phyloP scores from a whole-genome alignment of 2,797 vertebrate genomes.

The Gila robusta region DNA sequence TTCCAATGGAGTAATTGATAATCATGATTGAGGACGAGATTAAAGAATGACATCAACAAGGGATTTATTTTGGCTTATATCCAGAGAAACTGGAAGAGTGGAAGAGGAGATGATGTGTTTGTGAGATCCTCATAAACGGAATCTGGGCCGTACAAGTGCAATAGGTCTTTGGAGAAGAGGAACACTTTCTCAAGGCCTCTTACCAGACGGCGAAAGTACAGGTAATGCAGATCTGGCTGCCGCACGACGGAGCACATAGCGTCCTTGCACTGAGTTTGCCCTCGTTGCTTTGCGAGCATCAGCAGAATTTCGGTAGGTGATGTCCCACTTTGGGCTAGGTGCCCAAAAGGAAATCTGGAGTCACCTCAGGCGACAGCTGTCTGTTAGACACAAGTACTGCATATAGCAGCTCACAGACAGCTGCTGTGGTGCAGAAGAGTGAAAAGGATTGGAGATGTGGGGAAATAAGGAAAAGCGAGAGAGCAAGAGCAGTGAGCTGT shows the following conservation, averaged over 20 bases:
- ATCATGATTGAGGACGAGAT: constrained; percentile 6
- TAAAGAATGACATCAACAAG: not conserved
- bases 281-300: constrained; percentile 40
- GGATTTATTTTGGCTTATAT: not conserved
- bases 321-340: constrained; percentile 11
- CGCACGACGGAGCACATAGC: not conserved
- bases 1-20: constrained; percentile 25
- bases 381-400: constrained; percentile 34
- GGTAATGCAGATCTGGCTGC: constrained; percentile 43
- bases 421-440: not conserved
- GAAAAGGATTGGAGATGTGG: constrained; percentile 25
- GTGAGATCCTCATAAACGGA: constrained; percentile 35
- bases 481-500: constrained; percentile 43
- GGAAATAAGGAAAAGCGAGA: constrained; percentile 36
- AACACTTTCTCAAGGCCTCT: constrained; percentile 62
- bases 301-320: constrained; percentile 49
- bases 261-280: constrained; percentile 24
- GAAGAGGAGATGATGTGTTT: constrained; percentile 9
- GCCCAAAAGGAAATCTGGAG: constrained; percentile 23
- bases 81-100: constrained; percentile 4
- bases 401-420: constrained; percentile 8
- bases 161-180: constrained; percentile 59
- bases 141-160: constrained; percentile 63
- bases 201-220: constrained; percentile 24
- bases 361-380: constrained; percentile 44